Evolutionary conservation across 2,797 vertebrate species (phyloP).

Genomic region (Aselliscus stoliczkanus): DNA sequence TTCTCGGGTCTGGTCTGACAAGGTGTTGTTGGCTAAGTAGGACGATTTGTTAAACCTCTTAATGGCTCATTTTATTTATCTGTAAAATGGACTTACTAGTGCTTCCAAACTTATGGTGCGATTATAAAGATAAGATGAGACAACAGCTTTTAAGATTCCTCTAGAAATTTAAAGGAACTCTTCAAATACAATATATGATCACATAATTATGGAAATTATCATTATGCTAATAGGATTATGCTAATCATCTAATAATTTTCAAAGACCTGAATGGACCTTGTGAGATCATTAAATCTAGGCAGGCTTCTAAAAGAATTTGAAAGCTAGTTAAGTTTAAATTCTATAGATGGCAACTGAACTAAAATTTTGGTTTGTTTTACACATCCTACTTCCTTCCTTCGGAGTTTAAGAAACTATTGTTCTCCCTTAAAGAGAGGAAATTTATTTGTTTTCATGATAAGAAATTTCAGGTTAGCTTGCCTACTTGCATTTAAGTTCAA

Average conservation of each 20-base stretch:
- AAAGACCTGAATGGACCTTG: not conserved
- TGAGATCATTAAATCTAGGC: not conserved
- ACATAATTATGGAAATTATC: conserved; percentile 15
- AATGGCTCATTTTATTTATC: conserved; percentile 38
- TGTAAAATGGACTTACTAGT: conserved; percentile 13
- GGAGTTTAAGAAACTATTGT: conserved; percentile 17
- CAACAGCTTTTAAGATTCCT: not conserved
- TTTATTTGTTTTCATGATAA: conserved; percentile 41
- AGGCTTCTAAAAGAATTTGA: not conserved
- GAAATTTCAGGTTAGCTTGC: conserved; percentile 43
- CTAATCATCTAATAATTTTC: conserved; percentile 37
- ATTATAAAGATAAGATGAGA: conserved; percentile 53
- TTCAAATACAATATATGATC: conserved; percentile 36
- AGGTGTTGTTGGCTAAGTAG: not conserved
- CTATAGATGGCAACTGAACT: not conserved
- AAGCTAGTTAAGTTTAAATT: conserved; percentile 1
- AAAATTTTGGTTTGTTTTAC: conserved; percentile 32
- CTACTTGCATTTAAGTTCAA: conserved; percentile 44
- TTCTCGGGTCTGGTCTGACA: not conserved
- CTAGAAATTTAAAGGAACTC: conserved; percentile 51
- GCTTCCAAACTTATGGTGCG: not conserved
- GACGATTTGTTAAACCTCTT: conserved; percentile 15
- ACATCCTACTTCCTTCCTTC: not conserved
- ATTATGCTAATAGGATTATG: conserved; percentile 36
- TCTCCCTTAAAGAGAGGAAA: conserved; percentile 16